Conservation (phyloP, 2,797 vertebrate species). For the Labroides dimidiatus region DNA sequence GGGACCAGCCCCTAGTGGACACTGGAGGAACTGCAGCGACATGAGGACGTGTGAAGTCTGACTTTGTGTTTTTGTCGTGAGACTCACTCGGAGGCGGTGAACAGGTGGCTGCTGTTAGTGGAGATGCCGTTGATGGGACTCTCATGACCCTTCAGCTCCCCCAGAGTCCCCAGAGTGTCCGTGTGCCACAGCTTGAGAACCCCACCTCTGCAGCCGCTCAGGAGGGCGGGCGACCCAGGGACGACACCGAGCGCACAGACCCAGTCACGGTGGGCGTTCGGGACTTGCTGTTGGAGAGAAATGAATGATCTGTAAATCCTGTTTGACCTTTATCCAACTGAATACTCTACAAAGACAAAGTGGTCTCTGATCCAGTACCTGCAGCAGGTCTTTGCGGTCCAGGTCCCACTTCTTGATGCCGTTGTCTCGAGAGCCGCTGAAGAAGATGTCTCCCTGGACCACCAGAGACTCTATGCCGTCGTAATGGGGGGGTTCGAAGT, state of each 20-base stretch:
- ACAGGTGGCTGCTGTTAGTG: slow-evolving; percentile 92
- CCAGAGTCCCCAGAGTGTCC: slow-evolving; percentile 87
- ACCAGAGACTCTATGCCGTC: slow-evolving; percentile 97
- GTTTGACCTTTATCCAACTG: no score
- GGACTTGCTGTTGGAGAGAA: slow-evolving; percentile 90
- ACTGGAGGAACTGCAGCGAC: not conserved
- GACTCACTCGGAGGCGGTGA: slow-evolving; percentile 97
- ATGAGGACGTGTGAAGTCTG: not conserved
- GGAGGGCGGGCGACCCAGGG: slow-evolving; percentile 86
- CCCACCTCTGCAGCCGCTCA: slow-evolving; percentile 95
- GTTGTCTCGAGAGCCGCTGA: slow-evolving; percentile 97
- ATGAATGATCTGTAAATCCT: no score
- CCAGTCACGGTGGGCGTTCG: slow-evolving; percentile 98
- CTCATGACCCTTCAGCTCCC: slow-evolving; percentile 94
- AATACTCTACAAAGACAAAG: no score
- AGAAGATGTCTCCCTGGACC: slow-evolving; percentile 92
- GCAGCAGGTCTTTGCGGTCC: slow-evolving; percentile 93
- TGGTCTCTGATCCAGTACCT: slow-evolving; percentile 80
- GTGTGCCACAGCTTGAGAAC: slow-evolving; percentile 94
- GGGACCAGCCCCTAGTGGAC: no score
- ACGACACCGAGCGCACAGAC: slow-evolving; percentile 94
- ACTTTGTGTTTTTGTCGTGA: not conserved
- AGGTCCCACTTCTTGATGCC: slow-evolving; percentile 99
- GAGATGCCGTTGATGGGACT: slow-evolving; percentile 97
- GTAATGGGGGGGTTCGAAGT: slow-evolving; percentile 98